A percentile compares a stretch with the other conserved stretches of the same genome.
Conservation (phyloP, 2,113 vertebrate species). For the Hippocampus abdominalis region DNA sequence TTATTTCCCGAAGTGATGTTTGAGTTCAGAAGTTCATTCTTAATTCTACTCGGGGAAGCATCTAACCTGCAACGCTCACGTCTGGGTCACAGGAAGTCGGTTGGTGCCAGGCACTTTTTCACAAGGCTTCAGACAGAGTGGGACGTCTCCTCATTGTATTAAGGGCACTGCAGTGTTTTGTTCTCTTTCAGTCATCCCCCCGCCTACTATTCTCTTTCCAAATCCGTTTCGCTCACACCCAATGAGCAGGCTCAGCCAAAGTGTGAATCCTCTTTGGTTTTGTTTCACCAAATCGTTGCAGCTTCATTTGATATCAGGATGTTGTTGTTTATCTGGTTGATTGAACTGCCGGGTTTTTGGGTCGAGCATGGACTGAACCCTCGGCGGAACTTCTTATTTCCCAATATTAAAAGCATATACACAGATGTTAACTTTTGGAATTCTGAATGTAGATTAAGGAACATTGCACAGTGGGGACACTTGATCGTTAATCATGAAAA, state of each 20-base stretch:
- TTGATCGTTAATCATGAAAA: neutral
- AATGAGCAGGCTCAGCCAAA: slow-evolving; percentile 16
- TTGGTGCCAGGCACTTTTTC: slow-evolving; percentile 31
- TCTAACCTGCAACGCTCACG: neutral
- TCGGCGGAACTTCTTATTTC: neutral
- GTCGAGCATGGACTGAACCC: neutral
- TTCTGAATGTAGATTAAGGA: neutral
- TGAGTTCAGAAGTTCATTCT: neutral
- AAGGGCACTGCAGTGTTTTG: slow-evolving; percentile 11
- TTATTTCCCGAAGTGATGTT: neutral
- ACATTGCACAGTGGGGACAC: neutral
- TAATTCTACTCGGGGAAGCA: neutral
- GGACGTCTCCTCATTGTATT: slow-evolving; percentile 15
- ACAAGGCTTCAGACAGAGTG: slow-evolving; percentile 20
- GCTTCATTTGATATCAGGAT: slow-evolving; percentile 35
- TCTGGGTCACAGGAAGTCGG: neutral
- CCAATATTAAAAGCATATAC: neutral
- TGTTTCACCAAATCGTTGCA: slow-evolving; percentile 20
- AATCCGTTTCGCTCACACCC: slow-evolving; percentile 11
- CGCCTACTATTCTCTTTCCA: slow-evolving; percentile 4
- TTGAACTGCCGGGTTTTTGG: slow-evolving; percentile 1
- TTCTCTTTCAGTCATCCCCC: slow-evolving; percentile 8
- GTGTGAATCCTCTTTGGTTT: slow-evolving; percentile 12
- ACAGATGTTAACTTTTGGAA: neutral
- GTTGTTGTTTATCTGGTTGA: slow-evolving; percentile 27